Evolutionary conservation across 2,888 invertebrate species (phyloP), one percentile per base, ranked within the genome.

Genomic region (Cryptophagus acutangulus): DNA sequence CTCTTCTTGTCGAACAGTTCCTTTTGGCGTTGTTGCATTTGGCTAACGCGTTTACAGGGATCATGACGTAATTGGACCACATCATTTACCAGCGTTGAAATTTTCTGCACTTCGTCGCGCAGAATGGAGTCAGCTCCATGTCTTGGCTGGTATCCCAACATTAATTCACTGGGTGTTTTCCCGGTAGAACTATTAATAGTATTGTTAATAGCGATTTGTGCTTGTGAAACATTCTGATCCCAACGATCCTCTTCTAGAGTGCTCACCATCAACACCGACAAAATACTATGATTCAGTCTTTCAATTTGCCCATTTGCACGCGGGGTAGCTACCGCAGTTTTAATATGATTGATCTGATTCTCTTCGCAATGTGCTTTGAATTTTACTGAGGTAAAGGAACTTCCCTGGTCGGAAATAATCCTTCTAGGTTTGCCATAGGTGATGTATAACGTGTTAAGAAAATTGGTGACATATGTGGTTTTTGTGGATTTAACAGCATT

Each of bases 261-360:
- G 25, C 59, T 50, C 1, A 58, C 56, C n/a, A n/a, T n/a, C 12
- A 52, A 49, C 8, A 57, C 33, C 2, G 59, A 53, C 17, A 48
- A 43, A 0, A 61, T 33, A n/a, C 59, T 64, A 1, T 57, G 40
- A 38, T 63, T 65, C 10, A 59, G 46, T 13, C 62, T 39, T 38
- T 51, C 67, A 1, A 58, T 59, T 36, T 66, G 66, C 2, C 66
- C 66, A 40, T 68, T 65, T 53, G 61, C 55, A 12, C 46, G 30
- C 15, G 40, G 43, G 5, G 38, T 40, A 2, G 40, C 43, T 1
- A 28, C 29, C 8, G 37, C 28, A 16, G 15, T 37, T 37, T 29
- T 13, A 6, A 31, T 24, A 33, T 31, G 38, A 24, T 33, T 30
- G 2, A 29, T 33, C 15, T 25, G 24, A 17, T 28, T 13, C n/a